Evolutionary conservation across 2,113 vertebrate species (phyloP).

Genomic region (Cyphomyrus discorhynchus): DNA sequence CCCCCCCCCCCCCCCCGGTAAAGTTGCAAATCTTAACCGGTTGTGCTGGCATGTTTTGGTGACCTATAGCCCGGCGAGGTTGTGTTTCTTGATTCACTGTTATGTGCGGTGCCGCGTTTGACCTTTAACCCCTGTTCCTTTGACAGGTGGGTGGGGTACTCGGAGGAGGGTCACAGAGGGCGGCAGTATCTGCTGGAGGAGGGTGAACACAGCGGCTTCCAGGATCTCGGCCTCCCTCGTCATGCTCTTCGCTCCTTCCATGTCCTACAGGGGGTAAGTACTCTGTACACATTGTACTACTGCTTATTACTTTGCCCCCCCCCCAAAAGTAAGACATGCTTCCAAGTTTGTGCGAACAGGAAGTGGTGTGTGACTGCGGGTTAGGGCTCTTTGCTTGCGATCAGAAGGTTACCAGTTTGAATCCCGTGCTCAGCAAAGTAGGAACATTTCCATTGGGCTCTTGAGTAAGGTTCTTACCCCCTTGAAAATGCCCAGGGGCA

Average conservation of each 20-base stretch:
- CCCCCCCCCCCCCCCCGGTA: neutral
- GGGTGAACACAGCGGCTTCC: constrained; percentile 66
- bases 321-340: neutral
- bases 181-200: constrained; percentile 74
- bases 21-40: neutral
- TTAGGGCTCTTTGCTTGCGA: neutral
- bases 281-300: neutral
- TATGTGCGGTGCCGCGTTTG: neutral
- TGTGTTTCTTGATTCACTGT: neutral
- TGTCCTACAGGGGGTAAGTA: constrained; percentile 74
- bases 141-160: constrained; percentile 76
- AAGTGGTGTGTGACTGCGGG: neutral
- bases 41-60: neutral
- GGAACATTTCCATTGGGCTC: neutral
- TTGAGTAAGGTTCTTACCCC: neutral
- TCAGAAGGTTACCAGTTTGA: neutral
- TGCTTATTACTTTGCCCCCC: neutral
- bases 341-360: neutral
- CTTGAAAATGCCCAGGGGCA: neutral
- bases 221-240: constrained; percentile 45
- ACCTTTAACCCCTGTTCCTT: constrained; percentile 28
- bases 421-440: neutral
- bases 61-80: neutral
- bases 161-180: constrained; percentile 69
- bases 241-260: constrained; percentile 63